Percentiles rank a stretch among this genome's conserved stretches.
These are phyloP conservation scores for Trissolcus japonicus DNA, from an alignment of 2,888 invertebrate genomes.

Conservation along the genomic window DNA sequence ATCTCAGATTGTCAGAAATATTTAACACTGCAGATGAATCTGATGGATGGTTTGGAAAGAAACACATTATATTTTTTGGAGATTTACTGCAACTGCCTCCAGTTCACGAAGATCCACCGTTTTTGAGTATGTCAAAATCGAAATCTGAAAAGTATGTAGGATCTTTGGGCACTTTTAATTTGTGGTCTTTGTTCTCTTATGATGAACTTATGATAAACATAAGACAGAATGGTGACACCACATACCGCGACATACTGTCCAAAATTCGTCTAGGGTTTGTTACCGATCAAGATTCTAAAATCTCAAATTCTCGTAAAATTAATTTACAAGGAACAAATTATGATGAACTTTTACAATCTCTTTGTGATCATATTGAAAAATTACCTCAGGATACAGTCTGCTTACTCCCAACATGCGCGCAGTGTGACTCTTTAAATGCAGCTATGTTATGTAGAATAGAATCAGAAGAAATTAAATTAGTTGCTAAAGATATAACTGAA, in stretches of 20 bases:
- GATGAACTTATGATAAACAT: constrained; percentile 65
- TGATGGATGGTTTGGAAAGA: constrained; percentile 1
- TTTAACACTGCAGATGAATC: background rate
- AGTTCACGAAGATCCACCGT: background rate
- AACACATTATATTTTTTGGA: background rate
- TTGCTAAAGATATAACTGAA: background rate
- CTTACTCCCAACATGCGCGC: background rate
- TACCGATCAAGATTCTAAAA: background rate
- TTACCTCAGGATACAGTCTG: constrained; percentile 5
- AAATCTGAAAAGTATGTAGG: constrained; percentile 57
- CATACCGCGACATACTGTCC: constrained; percentile 54
- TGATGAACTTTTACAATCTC: background rate
- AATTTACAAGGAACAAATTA: background rate
- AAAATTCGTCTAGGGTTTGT: constrained; percentile 38
- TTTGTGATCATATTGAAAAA: constrained; percentile 9
- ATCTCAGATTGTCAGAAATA: background rate
- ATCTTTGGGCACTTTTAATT: constrained; percentile 20
- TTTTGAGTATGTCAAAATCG: background rate
- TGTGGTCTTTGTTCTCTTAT: constrained; percentile 63
- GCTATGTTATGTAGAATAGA: background rate
- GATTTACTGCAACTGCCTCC: background rate
- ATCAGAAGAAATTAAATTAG: background rate
- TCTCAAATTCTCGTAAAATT: constrained; percentile 2
- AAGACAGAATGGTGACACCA: constrained; percentile 52
- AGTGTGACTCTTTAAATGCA: background rate